Evolutionary conservation across 1,140 invertebrate species (phyloP), one percentile per base, ranked within the genome.

Genomic region (Melitaea cinxia): DNA sequence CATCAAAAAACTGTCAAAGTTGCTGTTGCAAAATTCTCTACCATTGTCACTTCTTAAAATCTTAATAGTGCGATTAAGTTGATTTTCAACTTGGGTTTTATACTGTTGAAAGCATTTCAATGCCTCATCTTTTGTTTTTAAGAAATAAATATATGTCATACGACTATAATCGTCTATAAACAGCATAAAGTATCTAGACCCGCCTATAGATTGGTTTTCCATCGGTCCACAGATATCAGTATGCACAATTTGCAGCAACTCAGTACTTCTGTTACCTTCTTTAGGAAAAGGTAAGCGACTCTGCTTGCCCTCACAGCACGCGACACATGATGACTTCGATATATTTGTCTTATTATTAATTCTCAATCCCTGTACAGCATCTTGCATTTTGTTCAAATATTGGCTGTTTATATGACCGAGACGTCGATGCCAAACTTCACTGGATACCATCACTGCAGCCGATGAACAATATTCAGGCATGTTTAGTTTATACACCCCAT

Each of bases 151-250:
- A 67, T 79, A 72, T 12, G 66, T 65, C 69, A 78, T 87, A 28
- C 72, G 64, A 47, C 72, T 78, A 54, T 60, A 78, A 65, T 91
- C 85, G 77, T 92, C 83, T 33, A 84, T 73, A 60, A 91, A 81
- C 1, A 84, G 56, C 2, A 90, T 45, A 52, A 85, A 83, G 66
- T 86, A 91, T 42, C 67, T 66, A 0, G 76, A 74, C 14, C 74
- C 55, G 35, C 70, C 68, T 3, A 78, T 15, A 0, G 80, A 82
- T 4, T 12, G 12, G 26, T 66, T 65, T 19, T 75, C 68, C 67
- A 89, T 77, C 0, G 84, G 82, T 15, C 83, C 82, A 70, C 75
- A 84, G 0, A 85, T 45, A 61, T 87, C 81, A 2, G 66, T 66
- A 50, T 86, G 79, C 2, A 83, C 61, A 1, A 78, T 24, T 17